Conservation (phyloP, 1,140 invertebrate species). For the Drosophila melanica region DNA sequence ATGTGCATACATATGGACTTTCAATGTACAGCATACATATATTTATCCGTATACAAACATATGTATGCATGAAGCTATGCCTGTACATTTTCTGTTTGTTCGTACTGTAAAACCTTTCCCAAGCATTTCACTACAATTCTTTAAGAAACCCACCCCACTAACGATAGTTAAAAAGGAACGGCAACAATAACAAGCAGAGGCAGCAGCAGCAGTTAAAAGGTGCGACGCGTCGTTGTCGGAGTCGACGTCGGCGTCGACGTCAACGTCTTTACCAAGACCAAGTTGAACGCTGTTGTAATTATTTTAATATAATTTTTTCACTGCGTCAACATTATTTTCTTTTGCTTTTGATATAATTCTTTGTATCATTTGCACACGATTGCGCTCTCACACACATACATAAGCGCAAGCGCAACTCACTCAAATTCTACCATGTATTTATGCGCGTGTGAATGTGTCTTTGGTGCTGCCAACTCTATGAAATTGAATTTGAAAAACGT, state of each 20-base stretch:
- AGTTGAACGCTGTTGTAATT: conserved; percentile 77
- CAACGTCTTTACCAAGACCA: conserved; percentile 57
- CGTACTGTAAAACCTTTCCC: conserved; percentile 70
- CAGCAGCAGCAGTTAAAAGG: conserved; percentile 56
- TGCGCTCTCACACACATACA: conserved; percentile 46
- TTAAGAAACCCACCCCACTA: conserved; percentile 70
- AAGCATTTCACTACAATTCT: conserved; percentile 69
- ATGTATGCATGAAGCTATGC: conserved; percentile 9
- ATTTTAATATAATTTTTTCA: conserved; percentile 81
- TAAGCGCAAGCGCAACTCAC: conserved; percentile 30
- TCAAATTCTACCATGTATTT: conserved; percentile 55
- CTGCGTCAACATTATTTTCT: conserved; percentile 82
- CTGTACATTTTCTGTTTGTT: conserved; percentile 30
- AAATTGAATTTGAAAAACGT: background rate
- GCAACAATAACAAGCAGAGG: conserved; percentile 22
- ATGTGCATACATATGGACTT: conserved; percentile 2
- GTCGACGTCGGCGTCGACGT: conserved; percentile 59
- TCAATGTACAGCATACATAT: conserved; percentile 4
- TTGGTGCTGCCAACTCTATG: conserved; percentile 43
- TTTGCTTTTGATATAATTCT: conserved; percentile 81
- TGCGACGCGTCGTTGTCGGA: conserved; percentile 53
- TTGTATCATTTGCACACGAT: conserved; percentile 82
- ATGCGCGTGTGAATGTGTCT: conserved; percentile 37
- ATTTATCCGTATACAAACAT: conserved; percentile 12
- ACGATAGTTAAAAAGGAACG: conserved; percentile 43